Conservation (phyloP, 2,888 invertebrate species). For the Euclidia mi region DNA sequence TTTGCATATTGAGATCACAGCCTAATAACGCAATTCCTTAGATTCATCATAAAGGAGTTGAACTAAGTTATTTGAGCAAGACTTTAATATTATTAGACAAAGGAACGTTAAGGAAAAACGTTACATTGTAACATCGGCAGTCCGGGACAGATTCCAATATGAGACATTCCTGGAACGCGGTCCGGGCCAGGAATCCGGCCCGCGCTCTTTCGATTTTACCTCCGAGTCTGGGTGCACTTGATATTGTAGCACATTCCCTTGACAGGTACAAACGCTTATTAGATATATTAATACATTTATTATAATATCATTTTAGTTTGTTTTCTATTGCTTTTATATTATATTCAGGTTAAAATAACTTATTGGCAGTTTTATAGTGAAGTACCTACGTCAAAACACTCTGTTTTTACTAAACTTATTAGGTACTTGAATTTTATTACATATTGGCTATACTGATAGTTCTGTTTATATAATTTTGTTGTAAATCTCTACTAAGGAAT, state of each 20-base stretch:
- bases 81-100: constrained; percentile 52
- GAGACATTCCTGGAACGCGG: constrained; percentile 67
- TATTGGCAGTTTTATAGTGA: no score
- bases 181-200: constrained; percentile 59
- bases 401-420: no score
- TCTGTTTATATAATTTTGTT: no score
- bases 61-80: constrained; percentile 39
- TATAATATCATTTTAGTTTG: no score
- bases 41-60: constrained; percentile 19
- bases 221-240: constrained; percentile 48
- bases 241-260: constrained; percentile 40
- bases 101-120: constrained; percentile 56
- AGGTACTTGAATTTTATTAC: no score
- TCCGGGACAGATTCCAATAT: constrained; percentile 69
- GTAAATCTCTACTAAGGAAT: no score
- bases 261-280: constrained; percentile 24
- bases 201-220: constrained; percentile 56
- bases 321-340: no score
- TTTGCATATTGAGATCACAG: neutral
- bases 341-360: no score
- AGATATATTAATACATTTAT: neutral
- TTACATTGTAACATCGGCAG: constrained; percentile 59
- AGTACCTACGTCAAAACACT: no score
- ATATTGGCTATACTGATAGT: no score
- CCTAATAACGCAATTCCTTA: constrained; percentile 21